Evolutionary conservation across 2,113 vertebrate species (phyloP), one percentile per base, ranked within the genome.

Genomic region (Mohoua ochrocephala): DNA sequence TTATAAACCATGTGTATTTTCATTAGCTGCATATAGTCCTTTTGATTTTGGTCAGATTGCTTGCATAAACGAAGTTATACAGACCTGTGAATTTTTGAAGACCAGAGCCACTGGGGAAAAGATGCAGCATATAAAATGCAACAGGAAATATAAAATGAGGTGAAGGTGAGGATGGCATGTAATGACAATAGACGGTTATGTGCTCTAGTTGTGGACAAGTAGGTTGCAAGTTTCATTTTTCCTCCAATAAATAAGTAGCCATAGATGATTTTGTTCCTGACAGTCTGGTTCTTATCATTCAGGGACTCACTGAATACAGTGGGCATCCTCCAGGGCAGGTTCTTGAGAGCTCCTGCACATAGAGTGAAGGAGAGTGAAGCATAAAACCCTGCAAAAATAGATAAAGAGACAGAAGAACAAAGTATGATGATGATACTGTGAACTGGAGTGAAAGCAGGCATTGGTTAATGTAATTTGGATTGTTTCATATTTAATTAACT

Each of bases 401-500:
- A 74, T 45, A 73, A 65, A 87, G 42, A 60, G 18, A 65, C 6
- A 53, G 64, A 89, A 86, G 74, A 90, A 73, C 6, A 41, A 88
- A 61, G 39, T 84, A 73, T 17, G 53, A 69, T 42, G n/a, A 70
- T 81, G 35, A 82, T 79, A 54, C 30, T 83, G 54, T 76, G 83
- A 93, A 79, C 7, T 41, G 31, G 50, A 80, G 15, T 74, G 75
- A 93, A 94, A 84, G 59, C 33, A 67, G 50, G 35, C 59, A 77
- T 77, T 90, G 67, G 50, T 56, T 88, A 84, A 90, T 67, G 12
- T 45, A 88, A 95, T 93, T 80, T 96, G 42, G 39, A 63, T 90
- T 90, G 35, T 80, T 96, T 95, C 30, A 80, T 93, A 90, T 84
- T 95, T 96, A 93, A 94, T 94, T 92, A 95, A 74, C 54, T 61